phyloP scores from a whole-genome alignment of 1,140 invertebrate species.

The Drosophila gunungcola region DNA sequence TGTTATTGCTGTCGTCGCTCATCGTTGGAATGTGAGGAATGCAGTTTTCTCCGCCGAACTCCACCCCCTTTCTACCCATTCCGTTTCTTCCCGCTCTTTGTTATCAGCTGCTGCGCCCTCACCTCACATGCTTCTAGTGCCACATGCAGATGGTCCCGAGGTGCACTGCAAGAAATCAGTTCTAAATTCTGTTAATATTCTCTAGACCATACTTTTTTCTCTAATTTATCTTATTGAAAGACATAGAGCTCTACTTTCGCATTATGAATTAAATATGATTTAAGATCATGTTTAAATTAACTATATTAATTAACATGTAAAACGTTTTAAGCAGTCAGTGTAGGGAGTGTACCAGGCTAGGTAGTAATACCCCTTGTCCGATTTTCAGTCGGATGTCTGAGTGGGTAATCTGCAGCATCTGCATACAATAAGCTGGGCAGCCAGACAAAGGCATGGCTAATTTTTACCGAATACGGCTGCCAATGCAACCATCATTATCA shows the following conservation, averaged over 20 bases:
- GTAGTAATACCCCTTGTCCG: constrained; percentile 1
- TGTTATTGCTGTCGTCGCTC: constrained; percentile 39
- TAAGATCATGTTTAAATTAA: too few relatives aligned
- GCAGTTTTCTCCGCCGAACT: constrained; percentile 48
- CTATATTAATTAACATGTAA: too few relatives aligned
- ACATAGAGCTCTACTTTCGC: too few relatives aligned
- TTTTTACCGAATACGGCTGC: constrained; percentile 71
- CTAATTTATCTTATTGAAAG: too few relatives aligned
- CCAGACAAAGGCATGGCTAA: constrained; percentile 64
- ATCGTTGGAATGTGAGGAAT: constrained; percentile 68
- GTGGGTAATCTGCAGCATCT: constrained; percentile 53
- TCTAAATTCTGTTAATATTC: neutral
- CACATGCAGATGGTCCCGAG: constrained; percentile 10
- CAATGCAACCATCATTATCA: constrained; percentile 26
- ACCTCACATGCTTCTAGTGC: constrained; percentile 37
- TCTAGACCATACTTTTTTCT: too few relatives aligned
- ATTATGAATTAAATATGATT: too few relatives aligned
- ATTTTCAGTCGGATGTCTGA: constrained; percentile 14
- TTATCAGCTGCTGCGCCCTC: constrained; percentile 54
- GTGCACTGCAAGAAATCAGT: neutral
- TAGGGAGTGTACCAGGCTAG: constrained; percentile 19
- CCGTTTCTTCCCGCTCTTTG: constrained; percentile 35
- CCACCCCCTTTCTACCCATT: constrained; percentile 1
- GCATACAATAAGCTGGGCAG: constrained; percentile 49
- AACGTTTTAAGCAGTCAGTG: too few relatives aligned